Evolutionary conservation across 2,113 vertebrate species (phyloP).

Genomic region (Athene cunicularia): DNA sequence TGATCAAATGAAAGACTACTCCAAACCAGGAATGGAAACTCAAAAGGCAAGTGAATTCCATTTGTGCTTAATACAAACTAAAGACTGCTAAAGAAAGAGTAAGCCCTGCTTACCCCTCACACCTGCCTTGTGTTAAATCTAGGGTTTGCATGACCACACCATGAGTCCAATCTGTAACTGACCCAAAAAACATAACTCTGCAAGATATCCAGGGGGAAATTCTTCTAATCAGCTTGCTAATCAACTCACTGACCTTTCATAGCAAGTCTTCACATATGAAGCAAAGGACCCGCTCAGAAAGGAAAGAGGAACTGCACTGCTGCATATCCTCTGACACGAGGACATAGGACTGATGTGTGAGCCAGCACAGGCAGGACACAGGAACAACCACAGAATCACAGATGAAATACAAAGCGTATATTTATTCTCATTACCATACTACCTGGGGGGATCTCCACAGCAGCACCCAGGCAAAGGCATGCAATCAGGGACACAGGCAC

Average conservation of each 20-base stretch:
- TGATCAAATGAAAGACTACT: not conserved
- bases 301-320: not conserved
- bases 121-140: not conserved
- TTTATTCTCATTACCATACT: too few species aligned
- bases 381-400: too few species aligned
- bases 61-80: not conserved
- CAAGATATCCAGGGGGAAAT: rapidly evolving
- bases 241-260: not conserved
- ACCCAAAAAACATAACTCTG: not conserved
- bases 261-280: not conserved
- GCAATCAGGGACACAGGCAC: too few species aligned
- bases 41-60: not conserved
- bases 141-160: not conserved
- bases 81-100: not conserved
- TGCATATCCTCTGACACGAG: too few species aligned
- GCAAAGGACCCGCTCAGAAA: not conserved
- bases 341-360: too few species aligned
- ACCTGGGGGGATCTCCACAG: too few species aligned
- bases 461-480: too few species aligned
- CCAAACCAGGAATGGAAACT: not conserved
- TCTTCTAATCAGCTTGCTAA: not conserved
- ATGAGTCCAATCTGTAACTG: not conserved
- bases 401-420: too few species aligned
- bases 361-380: too few species aligned
- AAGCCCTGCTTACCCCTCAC: not conserved